These are phyloP conservation scores for Drosophila albomicans DNA, from an alignment of 1,140 invertebrate genomes.

Conservation along the genomic window DNA sequence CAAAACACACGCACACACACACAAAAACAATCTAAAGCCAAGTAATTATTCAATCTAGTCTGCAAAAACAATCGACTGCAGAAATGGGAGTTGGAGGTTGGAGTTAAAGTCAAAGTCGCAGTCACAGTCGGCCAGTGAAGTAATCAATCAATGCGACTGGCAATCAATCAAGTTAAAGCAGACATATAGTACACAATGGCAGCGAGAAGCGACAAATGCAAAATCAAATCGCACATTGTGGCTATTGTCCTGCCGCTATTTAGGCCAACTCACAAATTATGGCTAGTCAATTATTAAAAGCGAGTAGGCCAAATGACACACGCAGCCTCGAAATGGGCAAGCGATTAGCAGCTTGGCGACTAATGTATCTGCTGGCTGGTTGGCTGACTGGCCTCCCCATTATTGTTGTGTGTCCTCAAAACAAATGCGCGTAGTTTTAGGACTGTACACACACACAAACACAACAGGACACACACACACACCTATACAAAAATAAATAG, in stretches of 20 bases:
- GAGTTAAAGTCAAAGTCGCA: slow-evolving; percentile 14
- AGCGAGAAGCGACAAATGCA: not conserved
- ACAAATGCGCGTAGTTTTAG: slow-evolving; percentile 17
- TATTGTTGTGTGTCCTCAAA: slow-evolving; percentile 7
- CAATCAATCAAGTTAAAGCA: slow-evolving; percentile 77
- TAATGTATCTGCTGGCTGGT: slow-evolving; percentile 39
- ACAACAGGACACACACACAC: not conserved
- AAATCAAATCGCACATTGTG: slow-evolving; percentile 42
- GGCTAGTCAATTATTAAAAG: slow-evolving; percentile 71
- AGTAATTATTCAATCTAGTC: slow-evolving; percentile 6
- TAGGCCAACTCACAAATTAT: slow-evolving; percentile 62
- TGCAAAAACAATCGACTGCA: slow-evolving; percentile 14
- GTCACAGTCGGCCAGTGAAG: slow-evolving; percentile 6
- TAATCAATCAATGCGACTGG: slow-evolving; percentile 56
- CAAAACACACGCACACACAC: slow-evolving; percentile 39
- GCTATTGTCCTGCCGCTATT: not conserved
- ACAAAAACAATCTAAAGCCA: slow-evolving; percentile 47
- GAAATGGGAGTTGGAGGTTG: not conserved
- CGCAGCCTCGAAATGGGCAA: slow-evolving; percentile 8
- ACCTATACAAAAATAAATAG: not conserved
- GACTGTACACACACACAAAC: slow-evolving; percentile 12
- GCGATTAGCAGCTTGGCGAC: slow-evolving; percentile 28
- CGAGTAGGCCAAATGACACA: slow-evolving; percentile 54
- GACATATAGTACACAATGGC: slow-evolving; percentile 19
- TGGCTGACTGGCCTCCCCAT: not conserved